phyloP scores from a whole-genome alignment of 2,113 vertebrate species.

The Dipodomys ordii region DNA sequence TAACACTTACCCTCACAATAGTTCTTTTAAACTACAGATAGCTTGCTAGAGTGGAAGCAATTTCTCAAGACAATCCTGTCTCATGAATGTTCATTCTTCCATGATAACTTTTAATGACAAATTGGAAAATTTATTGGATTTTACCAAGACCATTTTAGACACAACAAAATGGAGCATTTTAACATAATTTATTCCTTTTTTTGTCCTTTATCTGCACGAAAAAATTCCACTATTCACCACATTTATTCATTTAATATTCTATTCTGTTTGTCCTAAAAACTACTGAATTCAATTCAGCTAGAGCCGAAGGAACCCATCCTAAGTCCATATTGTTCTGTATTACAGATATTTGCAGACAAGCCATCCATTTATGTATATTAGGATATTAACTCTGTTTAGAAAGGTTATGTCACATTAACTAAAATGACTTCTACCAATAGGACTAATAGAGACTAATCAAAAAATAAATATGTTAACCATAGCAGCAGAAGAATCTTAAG shows the following conservation, averaged over 20 bases:
- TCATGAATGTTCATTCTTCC: conserved; percentile 70
- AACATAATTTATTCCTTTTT: conserved; percentile 61
- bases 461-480: conserved; percentile 81
- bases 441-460: conserved; percentile 74
- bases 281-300: background rate
- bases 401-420: conserved; percentile 68
- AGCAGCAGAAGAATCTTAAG: conserved; percentile 78
- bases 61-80: conserved; percentile 65
- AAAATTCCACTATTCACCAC: conserved; percentile 17
- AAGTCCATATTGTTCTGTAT: background rate
- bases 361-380: background rate
- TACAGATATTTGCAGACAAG: conserved; percentile 44
- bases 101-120: conserved; percentile 69
- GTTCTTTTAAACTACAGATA: conserved; percentile 63
- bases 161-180: conserved; percentile 55
- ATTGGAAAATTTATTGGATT: conserved; percentile 65
- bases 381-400: conserved; percentile 64
- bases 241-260: conserved; percentile 57
- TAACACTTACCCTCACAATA: conserved; percentile 40
- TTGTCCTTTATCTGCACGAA: conserved; percentile 31
- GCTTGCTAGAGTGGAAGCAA: conserved; percentile 39
- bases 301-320: background rate
- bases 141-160: conserved; percentile 62
- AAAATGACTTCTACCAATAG: conserved; percentile 72
- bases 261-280: conserved; percentile 45